Base-by-base conservation (phyloP, 2,888 invertebrate genomes). In the Drosophila villosipedis region DNA sequence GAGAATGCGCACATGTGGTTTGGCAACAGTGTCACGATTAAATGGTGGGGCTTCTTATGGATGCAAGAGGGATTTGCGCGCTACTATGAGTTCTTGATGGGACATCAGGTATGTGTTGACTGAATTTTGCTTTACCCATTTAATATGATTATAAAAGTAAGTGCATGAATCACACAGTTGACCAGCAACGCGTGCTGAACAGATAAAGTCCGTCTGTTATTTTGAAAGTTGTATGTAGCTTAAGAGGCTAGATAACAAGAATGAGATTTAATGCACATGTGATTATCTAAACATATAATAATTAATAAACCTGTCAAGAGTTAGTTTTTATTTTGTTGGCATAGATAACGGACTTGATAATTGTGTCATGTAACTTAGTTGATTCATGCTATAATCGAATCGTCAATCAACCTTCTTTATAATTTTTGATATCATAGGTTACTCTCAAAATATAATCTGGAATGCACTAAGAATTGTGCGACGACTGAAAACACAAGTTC, bases 31-130 rank as follows among this genome's bases (percentile, higher is more conserved):
- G 94, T 95, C 0, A 95, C 93, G 94, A 64, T 91, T 95, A 50
- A 85, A 74, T 43, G 92, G 92, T 96, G 94, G 94, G 93, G 80
- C 80, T 94, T 31, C 95, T 95, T 90, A 95, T 96, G 76, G 94
- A 92, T 96, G 62, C 94, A 94, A 4, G 96, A 96, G 91, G 92
- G 87, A 5, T 96, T 96, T 78, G 96, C 96, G 0, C 94, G 95
- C 88, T 96, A 95, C 91, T 96, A 96, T 83, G 95, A 97, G 90
- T 97, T 96, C 90, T 95, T 88, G 52, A 66, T 90, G 52, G 85
- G 91, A 3, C 73, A 92, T 19, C 52, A 94, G 95, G 76, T 92
- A 7, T 16, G 59, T 6, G 5, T 0, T 12, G 4, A 28, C 22
- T 25, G 22, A 7, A 28, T 37, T 37, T n/a, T 25, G 31, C 19